Conservation (phyloP, 2,797 vertebrate species). For the Oreortyx pictus region DNA sequence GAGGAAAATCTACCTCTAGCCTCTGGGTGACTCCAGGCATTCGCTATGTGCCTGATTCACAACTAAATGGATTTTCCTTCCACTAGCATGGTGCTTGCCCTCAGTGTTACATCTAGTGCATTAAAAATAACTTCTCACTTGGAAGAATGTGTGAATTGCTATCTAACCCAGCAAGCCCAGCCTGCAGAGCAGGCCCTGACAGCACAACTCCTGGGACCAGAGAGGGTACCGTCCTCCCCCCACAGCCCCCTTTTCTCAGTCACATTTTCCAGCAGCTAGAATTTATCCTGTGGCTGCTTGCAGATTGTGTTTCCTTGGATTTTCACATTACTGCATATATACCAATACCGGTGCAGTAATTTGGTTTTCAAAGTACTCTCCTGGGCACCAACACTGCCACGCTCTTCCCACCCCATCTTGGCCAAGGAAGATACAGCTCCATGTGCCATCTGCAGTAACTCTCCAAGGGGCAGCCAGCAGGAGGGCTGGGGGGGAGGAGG, state of each 20-base stretch:
- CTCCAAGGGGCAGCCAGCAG: too few relatives aligned
- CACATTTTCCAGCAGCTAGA: neutral
- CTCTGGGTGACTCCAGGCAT: neutral
- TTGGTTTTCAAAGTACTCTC: neutral
- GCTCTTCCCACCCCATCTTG: neutral
- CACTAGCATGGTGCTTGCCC: neutral
- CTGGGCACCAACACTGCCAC: neutral
- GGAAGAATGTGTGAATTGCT: accelerated
- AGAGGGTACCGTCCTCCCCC: neutral
- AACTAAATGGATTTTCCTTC: conserved; percentile 21
- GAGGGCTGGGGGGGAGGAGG: too few relatives aligned
- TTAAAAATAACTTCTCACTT: neutral
- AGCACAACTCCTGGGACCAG: neutral
- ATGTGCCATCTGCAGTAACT: neutral
- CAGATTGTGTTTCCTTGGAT: neutral
- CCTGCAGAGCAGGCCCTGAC: neutral
- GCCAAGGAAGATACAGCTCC: neutral
- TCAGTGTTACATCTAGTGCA: neutral
- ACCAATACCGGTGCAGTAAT: neutral
- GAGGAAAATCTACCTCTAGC: neutral
- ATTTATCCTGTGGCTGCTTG: neutral
- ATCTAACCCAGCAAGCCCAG: neutral
- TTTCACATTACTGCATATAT: neutral
- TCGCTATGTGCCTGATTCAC: neutral
- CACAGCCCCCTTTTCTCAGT: neutral